Conservation (phyloP, 2,888 invertebrate genomes). For the Pyrrhia umbra region DNA sequence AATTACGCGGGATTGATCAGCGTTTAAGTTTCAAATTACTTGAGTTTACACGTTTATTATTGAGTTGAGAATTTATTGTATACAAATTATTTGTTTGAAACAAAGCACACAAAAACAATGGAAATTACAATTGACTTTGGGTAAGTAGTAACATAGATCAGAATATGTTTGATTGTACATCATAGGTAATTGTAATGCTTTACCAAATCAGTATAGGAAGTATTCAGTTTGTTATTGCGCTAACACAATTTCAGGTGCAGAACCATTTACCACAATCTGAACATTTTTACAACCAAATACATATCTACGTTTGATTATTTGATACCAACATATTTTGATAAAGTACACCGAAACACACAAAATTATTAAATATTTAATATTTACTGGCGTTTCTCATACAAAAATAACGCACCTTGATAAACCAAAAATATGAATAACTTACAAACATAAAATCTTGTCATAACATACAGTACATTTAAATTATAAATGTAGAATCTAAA, state of each 20-base stretch:
- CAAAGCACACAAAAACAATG: neutral
- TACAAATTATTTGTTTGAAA: neutral
- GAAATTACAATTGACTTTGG: neutral
- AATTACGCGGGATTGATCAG: neutral
- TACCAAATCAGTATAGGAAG: too few relatives aligned
- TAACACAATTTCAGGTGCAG: neutral
- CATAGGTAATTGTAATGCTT: neutral
- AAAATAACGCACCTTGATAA: conserved; percentile 1
- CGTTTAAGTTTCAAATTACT: neutral
- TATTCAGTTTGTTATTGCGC: too few relatives aligned
- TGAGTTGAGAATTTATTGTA: too few relatives aligned
- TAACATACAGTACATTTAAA: conserved; percentile 44
- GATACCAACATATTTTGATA: neutral
- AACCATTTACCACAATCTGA: neutral
- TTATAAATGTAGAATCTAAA: conserved; percentile 38
- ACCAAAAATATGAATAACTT: conserved; percentile 27
- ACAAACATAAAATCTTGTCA: conserved; percentile 15
- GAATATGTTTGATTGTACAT: neutral
- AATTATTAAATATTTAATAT: conserved; percentile 8
- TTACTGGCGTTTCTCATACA: neutral
- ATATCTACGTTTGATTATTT: neutral
- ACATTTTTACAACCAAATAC: neutral
- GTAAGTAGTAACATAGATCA: too few relatives aligned
- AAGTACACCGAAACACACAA: conserved; percentile 6
- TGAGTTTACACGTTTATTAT: neutral